A percentile compares a stretch with the other conserved stretches of the same genome.
Conservation (phyloP, 2,888 invertebrate genomes). For the Cheilosia vulpina region DNA sequence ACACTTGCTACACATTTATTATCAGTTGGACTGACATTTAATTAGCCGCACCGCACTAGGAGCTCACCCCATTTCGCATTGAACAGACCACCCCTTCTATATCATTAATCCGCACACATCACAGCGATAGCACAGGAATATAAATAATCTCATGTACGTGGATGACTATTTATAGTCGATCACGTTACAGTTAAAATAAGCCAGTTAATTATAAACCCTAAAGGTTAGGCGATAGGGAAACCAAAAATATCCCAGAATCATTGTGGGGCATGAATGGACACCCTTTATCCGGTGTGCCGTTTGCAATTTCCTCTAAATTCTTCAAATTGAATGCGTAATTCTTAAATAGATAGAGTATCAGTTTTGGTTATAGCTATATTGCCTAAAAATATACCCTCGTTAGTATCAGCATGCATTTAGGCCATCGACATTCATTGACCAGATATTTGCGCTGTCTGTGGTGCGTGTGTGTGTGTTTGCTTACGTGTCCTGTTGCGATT, state of each 20-base stretch:
- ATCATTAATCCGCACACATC: neutral
- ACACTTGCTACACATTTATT: too few relatives aligned
- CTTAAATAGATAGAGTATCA: neutral
- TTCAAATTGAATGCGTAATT: neutral
- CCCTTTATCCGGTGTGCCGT: neutral
- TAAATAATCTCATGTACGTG: neutral
- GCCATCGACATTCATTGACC: neutral
- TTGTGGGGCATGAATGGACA: neutral
- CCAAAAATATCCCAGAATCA: neutral
- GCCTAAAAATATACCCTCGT: too few relatives aligned
- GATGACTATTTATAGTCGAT: neutral
- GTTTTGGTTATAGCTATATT: too few relatives aligned
- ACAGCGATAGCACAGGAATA: neutral
- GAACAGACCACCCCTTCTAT: neutral
- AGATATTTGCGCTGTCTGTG: neutral
- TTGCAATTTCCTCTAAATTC: conserved; percentile 11
- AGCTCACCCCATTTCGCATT: neutral
- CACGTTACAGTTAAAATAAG: neutral
- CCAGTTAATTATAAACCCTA: neutral
- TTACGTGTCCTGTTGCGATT: neutral
- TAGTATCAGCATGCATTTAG: neutral
- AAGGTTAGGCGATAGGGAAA: conserved; percentile 1
- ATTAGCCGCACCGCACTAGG: neutral
- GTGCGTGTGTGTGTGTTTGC: neutral
- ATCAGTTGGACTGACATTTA: too few relatives aligned